These are phyloP conservation scores for Ophiodon elongatus DNA, from an alignment of 2,113 vertebrate genomes.

Conservation along the genomic window DNA sequence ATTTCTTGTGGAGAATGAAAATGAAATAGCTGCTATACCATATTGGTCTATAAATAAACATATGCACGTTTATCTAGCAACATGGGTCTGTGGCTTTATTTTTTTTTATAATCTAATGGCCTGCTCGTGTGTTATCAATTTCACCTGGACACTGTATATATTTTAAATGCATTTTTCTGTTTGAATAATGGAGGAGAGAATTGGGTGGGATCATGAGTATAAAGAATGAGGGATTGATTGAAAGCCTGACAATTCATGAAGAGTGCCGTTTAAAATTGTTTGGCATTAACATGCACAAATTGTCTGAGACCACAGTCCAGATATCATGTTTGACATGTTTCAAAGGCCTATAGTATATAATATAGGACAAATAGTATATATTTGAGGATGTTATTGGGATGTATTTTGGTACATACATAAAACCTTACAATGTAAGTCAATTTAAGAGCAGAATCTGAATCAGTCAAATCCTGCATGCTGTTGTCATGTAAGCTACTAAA, in stretches of 20 bases:
- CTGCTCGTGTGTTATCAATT: not conserved
- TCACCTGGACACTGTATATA: too few relatives aligned
- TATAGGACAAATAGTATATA: too few relatives aligned
- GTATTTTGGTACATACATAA: not conserved
- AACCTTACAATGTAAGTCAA: not conserved
- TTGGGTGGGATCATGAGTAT: not conserved
- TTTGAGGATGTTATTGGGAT: not conserved
- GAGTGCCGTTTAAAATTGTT: not conserved
- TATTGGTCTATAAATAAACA: not conserved
- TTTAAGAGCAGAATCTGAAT: not conserved
- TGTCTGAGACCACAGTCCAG: not conserved
- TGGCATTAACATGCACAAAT: not conserved
- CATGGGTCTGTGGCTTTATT: not conserved
- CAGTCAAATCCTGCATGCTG: not conserved
- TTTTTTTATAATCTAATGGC: not conserved
- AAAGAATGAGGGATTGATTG: not conserved
- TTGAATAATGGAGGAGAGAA: not conserved
- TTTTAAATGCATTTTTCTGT: not conserved
- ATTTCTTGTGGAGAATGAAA: not conserved
- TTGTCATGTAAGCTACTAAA: not conserved
- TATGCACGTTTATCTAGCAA: not conserved
- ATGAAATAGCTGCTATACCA: not conserved
- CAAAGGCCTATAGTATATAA: not conserved
- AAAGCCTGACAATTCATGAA: slow-evolving; percentile 1
- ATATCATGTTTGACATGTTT: not conserved